Evolutionary conservation across 2,888 invertebrate genomes (phyloP).

Genomic region (Drosophila glabriapex): DNA sequence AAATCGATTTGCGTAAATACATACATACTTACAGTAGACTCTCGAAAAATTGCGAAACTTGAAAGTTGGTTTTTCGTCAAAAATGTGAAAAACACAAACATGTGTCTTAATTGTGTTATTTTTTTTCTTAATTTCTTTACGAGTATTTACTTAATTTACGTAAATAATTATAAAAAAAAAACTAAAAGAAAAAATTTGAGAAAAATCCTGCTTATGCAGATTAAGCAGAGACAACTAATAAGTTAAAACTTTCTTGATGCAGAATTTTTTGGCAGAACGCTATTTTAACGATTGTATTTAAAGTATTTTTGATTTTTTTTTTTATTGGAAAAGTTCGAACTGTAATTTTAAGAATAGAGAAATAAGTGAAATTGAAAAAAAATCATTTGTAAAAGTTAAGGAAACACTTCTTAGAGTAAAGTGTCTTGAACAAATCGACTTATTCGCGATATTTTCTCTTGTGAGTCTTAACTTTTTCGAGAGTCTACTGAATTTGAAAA

Average conservation of each 20-base stretch:
- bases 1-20: neutral
- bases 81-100: neutral
- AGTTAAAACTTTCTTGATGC: neutral
- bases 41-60: neutral
- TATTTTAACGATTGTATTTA: conserved; percentile 6
- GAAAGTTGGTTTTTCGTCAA: too few species aligned
- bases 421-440: neutral
- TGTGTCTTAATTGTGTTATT: neutral
- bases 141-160: too few species aligned
- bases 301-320: neutral
- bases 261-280: too few species aligned
- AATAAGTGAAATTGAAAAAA: neutral
- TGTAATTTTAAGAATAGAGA: neutral
- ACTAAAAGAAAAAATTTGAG: neutral
- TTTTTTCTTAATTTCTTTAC: too few species aligned
- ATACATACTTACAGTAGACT: conserved; percentile 2
- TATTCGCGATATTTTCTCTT: neutral
- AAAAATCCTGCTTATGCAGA: neutral
- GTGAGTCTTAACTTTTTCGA: neutral
- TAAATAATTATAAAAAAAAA: neutral
- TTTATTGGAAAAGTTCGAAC: neutral
- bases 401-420: neutral
- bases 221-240: neutral
- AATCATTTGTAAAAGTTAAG: neutral
- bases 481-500: conserved; percentile 2